Evolutionary conservation across 2,888 invertebrate species (phyloP).

Genomic region (Archips xylosteana): DNA sequence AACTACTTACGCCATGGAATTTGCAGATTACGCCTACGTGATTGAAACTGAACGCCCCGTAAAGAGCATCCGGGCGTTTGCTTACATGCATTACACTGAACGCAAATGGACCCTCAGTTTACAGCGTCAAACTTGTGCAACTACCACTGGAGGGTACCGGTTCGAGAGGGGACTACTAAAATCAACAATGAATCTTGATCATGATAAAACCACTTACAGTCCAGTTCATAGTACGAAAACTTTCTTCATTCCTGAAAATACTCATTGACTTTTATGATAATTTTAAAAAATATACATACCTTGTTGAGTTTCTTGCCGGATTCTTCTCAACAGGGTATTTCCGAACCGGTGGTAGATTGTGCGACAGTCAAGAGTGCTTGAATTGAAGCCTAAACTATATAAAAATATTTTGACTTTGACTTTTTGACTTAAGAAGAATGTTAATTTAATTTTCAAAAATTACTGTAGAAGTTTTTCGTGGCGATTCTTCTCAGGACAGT

Average conservation of each 20-base stretch:
- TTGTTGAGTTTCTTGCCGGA: too few species aligned
- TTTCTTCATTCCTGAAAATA: neutral
- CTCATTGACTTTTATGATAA: too few species aligned
- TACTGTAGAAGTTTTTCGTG: neutral
- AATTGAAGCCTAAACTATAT: too few species aligned
- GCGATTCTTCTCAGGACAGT: neutral
- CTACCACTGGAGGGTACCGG: neutral
- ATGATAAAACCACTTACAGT: neutral
- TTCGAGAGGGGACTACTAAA: neutral
- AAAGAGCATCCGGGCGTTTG: constrained; percentile 12
- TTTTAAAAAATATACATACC: too few species aligned
- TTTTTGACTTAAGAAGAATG: neutral
- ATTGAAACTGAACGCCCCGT: neutral
- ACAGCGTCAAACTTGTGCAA: constrained; percentile 6
- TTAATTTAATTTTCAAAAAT: neutral
- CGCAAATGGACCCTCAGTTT: constrained; percentile 2
- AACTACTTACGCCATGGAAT: constrained; percentile 20
- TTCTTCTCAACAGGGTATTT: too few species aligned
- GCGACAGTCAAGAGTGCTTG: too few species aligned
- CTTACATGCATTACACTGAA: constrained; percentile 15
- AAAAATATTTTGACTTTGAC: too few species aligned
- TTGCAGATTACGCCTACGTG: constrained; percentile 10
- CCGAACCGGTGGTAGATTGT: too few species aligned
- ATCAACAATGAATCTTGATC: constrained; percentile 1
- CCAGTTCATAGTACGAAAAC: constrained; percentile 10